phyloP scores from a whole-genome alignment of 2,888 invertebrate genomes.

The Macaria notata region DNA sequence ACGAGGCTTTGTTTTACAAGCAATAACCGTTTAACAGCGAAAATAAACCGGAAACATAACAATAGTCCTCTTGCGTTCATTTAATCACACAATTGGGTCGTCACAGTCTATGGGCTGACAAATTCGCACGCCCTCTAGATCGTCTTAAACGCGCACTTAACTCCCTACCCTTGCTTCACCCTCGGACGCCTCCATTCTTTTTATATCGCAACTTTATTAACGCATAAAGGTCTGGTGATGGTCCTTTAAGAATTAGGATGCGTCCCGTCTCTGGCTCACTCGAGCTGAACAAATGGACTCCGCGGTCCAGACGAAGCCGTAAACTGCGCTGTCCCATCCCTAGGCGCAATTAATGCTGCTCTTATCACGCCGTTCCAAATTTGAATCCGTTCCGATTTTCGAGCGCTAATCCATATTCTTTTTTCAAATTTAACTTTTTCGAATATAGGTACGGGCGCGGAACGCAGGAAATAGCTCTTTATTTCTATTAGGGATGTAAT shows the following conservation, averaged over 20 bases:
- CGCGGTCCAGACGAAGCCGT: slow-evolving; percentile 42
- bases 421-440: slow-evolving; percentile 37
- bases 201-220: slow-evolving; percentile 83
- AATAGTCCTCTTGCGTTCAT: slow-evolving; percentile 69
- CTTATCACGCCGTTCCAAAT: slow-evolving; percentile 67
- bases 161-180: slow-evolving; percentile 74
- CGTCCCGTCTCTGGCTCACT: slow-evolving; percentile 69
- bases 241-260: slow-evolving; percentile 81
- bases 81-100: slow-evolving; percentile 75
- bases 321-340: slow-evolving; percentile 55
- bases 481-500: slow-evolving; percentile 72
- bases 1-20: slow-evolving; percentile 26
- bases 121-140: slow-evolving; percentile 80
- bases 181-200: slow-evolving; percentile 80
- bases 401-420: slow-evolving; percentile 37
- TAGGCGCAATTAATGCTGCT: slow-evolving; percentile 66
- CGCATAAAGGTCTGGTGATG: slow-evolving; percentile 81
- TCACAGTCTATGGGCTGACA: slow-evolving; percentile 72
- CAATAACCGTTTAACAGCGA: slow-evolving; percentile 27
- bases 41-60: slow-evolving; percentile 48
- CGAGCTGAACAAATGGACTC: slow-evolving; percentile 75
- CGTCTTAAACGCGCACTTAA: slow-evolving; percentile 80
- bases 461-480: slow-evolving; percentile 23
- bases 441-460: slow-evolving; percentile 32
- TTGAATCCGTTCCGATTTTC: slow-evolving; percentile 56